Evolutionary conservation across 2,113 vertebrate genomes (phyloP), one percentile per base, ranked within the genome.

Genomic region (Alaudala cheleensis): DNA sequence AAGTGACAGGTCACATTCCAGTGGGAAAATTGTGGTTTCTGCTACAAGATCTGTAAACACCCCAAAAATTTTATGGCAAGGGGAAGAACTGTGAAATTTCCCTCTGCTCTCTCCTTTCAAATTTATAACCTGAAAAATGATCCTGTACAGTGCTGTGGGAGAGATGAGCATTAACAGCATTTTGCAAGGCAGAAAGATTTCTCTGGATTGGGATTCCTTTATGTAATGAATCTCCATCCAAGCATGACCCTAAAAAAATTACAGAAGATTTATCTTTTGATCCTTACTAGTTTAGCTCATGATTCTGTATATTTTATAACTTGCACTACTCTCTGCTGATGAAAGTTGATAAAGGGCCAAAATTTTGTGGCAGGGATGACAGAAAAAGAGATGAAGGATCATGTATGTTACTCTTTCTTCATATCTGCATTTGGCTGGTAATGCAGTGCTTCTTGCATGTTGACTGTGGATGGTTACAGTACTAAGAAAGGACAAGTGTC

Each of bases 41-140:
- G 76, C 79, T 92, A 40, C 50, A 83, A 86, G 49, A 73, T 84
- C 93, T 94, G 60, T 72, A 92, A 88, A 92, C 64, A 45, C 37
- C 39, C 44, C 16, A 50, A 65, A 83, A 86, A 37, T 33, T 87
- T 96, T 88, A 87, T 69, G 81, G 85, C 61, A 93, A 86, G 81
- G 56, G 62, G 37, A 37, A 72, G 77, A 89, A 62, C 69, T 92
- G 61, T 61, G 87, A 73, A 86, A 88, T 90, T 91, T 85, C 39
- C 21, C 47, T 88, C 81, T 66, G 19, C 88, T 92, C 33, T 84
- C 53, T 78, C 40, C 62, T 83, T 89, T 70, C 60, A 92, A 86
- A 93, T 64, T 82, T 90, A 67, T n/a, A 81, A 85, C 53, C 24
- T 77, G 84, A 92, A 76, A 95, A 74, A 78, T 69, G 51, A 69